A percentile compares a stretch with the other conserved stretches of the same genome.
phyloP scores from a whole-genome alignment of 2,888 invertebrate species.

The Phortica okadai region DNA sequence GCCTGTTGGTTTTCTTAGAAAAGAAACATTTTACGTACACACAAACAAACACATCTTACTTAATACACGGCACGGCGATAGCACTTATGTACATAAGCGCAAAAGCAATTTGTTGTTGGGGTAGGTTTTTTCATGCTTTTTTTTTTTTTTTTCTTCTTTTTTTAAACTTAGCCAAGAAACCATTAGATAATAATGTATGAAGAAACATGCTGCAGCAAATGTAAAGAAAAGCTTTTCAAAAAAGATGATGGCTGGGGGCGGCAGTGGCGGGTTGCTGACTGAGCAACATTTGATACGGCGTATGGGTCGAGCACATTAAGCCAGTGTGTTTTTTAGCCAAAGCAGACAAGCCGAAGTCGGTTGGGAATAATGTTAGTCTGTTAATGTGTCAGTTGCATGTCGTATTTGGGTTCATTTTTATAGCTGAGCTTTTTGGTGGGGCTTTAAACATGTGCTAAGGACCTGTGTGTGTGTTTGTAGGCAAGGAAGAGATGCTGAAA shows the following conservation, averaged over 20 bases:
- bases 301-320: too few species aligned
- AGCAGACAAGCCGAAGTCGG: too few species aligned
- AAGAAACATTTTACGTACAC: not conserved
- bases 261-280: too few species aligned
- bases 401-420: too few species aligned
- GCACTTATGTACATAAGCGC: conserved; percentile 44
- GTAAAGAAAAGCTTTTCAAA: not conserved
- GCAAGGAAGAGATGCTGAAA: too few species aligned
- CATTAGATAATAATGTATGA: conserved; percentile 57
- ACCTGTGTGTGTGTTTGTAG: too few species aligned
- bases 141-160: conserved; percentile 33
- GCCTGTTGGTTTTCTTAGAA: conserved; percentile 30
- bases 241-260: not conserved
- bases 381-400: too few species aligned
- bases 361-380: too few species aligned
- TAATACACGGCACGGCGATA: not conserved
- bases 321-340: too few species aligned
- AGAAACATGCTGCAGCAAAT: not conserved
- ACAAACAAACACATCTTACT: not conserved
- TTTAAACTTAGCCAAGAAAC: conserved; percentile 56
- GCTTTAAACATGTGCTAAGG: too few species aligned
- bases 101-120: conserved; percentile 61
- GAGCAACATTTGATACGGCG: too few species aligned
- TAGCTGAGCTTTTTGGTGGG: too few species aligned
- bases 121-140: conserved; percentile 60